Evolutionary conservation across 2,797 vertebrate species (phyloP), one percentile per base, ranked within the genome.

Genomic region (Myotis findleyi): DNA sequence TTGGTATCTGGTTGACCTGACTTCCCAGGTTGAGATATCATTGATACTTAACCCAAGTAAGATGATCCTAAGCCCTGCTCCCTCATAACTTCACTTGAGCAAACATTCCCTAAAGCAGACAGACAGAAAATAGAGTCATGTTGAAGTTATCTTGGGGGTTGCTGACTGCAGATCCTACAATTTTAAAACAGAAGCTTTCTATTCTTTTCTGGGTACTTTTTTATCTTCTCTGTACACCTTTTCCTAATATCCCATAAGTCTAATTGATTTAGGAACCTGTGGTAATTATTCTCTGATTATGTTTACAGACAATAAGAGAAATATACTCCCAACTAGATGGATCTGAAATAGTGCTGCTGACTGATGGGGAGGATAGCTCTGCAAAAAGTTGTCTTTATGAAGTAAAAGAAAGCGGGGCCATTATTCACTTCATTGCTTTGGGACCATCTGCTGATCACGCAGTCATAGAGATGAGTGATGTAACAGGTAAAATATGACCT

Each of bases 271-370:
- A 64, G 11, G 41, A 55, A 57, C 3, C 30, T 33, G 17, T 38
- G 49, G 38, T 79, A 86, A 73, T 41, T 83, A 47, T 82, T 23
- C 7, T 90, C 20, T 88, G n/a, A 27, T 87, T 97, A 53, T 94
- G 69, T 87, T 51, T 96, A 23, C 77, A 98, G 98, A 97, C 94
- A 27, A 95, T 98, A 91, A 13, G 2, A 77, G 2, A 3, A 0
- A 16, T 36, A 84, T 1, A 79, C 41, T 0, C 17, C 2, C 41
- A 66, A 68, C 62, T 27, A 75, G 59, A 91, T 90, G 98, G 98
- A 64, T 97, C 98, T 97, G 98, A 98, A 97, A 97, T 99, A 0
- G 75, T 98, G 85, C 93, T 99, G 81, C 94, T 98, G 57, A 98
- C 98, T 3, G 97, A 98, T 47, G 98, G 98, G 17, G 97, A 97